Base-by-base conservation (phyloP, 2,797 vertebrate genomes). In the Adrianichthys oophorus region DNA sequence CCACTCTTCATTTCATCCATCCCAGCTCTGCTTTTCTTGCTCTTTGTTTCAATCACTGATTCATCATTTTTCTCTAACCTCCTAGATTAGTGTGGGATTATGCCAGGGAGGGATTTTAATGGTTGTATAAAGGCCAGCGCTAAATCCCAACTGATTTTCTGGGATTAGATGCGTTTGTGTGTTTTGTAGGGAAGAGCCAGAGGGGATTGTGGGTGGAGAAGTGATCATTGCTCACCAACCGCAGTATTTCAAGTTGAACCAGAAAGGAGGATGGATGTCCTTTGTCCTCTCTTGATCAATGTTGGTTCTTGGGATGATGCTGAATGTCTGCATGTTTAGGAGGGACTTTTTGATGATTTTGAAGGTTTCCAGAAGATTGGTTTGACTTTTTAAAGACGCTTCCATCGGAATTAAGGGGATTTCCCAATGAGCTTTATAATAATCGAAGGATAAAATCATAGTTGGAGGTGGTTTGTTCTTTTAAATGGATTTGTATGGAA, bases 71-170 rank as follows among this genome's bases (percentile, higher is more conserved):
- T 62, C 7, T 70, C 14, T 78, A 74, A 57, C 64, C 62, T 19
- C 18, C 14, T 70, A 84, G 91, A 91, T 94, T 94, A 91, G 78
- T 62, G 15, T 52, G 52, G 79, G 90, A 89, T 92, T 91, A 92
- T 51, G 45, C 51, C 68, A 26, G 21, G 68, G 69, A 61, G 55
- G 66, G 85, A 79, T 75, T 85, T 89, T 87, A 85, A 72, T 73
- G 74, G 89, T 95, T 94, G 93, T 82, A 70, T 94, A 93, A 95
- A 77, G 89, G 74, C 83, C 83, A 86, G 86, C 71, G 41, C 60
- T 70, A 75, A 71, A 73, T 75, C 76, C 80, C 64, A 67, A 87
- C 80, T 91, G 88, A 91, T 89, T 93, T 90, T 81, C 78, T 74
- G 76, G 87, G 92, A 93, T 94, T 93, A 92, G 60, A 83, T 70